phyloP scores from a whole-genome alignment of 2,888 invertebrate genomes.

The Colletes collaris region DNA sequence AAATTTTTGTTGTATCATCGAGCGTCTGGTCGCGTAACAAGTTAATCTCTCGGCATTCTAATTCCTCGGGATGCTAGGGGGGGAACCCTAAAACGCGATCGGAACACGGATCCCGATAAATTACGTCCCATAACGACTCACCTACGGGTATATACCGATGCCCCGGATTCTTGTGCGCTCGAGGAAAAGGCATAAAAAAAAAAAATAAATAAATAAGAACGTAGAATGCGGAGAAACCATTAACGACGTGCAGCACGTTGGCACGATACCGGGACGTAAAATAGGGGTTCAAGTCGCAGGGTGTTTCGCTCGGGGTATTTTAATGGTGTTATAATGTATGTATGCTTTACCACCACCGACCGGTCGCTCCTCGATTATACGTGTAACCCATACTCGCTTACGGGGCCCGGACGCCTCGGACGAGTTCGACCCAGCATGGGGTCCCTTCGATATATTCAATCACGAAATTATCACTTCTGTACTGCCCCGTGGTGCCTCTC shows the following conservation, averaged over 20 bases:
- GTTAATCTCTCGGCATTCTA: conserved; percentile 7
- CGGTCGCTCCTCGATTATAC: conserved; percentile 60
- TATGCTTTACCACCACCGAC: conserved; percentile 78
- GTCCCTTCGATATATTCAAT: conserved; percentile 82
- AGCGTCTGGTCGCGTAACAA: conserved; percentile 1
- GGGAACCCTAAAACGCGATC: neutral
- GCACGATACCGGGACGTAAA: conserved; percentile 72
- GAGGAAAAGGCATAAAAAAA: neutral
- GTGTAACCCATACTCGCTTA: conserved; percentile 62
- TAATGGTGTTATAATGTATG: conserved; percentile 82
- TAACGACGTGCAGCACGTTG: conserved; percentile 73
- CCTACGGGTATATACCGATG: conserved; percentile 9
- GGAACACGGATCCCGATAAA: conserved; percentile 33
- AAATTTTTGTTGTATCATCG: no score
- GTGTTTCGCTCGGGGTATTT: conserved; percentile 77
- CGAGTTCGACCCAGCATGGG: conserved; percentile 80
- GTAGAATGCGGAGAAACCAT: conserved; percentile 50
- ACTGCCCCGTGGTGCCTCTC: conserved; percentile 65
- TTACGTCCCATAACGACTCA: conserved; percentile 23
- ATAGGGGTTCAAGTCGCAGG: conserved; percentile 74
- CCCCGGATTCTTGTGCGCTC: conserved; percentile 23
- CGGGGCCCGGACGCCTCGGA: conserved; percentile 73
- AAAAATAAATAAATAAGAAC: neutral
- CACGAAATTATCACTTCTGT: conserved; percentile 83
- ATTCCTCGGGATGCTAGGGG: neutral